These are phyloP conservation scores for Latrodectus elegans DNA, from an alignment of 2,888 invertebrate genomes.

Conservation along the genomic window DNA sequence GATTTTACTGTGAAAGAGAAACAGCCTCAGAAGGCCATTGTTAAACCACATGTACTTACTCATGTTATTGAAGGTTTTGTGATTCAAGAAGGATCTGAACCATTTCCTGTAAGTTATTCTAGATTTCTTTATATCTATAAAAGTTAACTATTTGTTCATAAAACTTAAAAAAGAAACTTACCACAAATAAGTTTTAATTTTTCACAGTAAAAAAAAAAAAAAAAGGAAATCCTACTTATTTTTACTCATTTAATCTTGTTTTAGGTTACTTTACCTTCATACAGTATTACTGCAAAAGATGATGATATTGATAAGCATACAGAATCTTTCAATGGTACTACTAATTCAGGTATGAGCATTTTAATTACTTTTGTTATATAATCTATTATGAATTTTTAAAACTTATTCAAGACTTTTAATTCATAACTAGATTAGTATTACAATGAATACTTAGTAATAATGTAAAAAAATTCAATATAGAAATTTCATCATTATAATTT, in stretches of 20 bases:
- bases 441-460: too few relatives aligned
- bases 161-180: too few relatives aligned
- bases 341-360: constrained; percentile 27
- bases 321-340: constrained; percentile 39
- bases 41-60: constrained; percentile 84
- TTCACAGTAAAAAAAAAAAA: too few relatives aligned
- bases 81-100: constrained; percentile 87
- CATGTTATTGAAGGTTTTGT: constrained; percentile 98
- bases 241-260: background rate
- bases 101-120: constrained; percentile 76
- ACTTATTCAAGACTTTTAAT: background rate
- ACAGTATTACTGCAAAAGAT: constrained; percentile 51
- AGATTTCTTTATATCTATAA: background rate
- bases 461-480: too few relatives aligned
- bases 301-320: constrained; percentile 39
- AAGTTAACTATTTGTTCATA: too few relatives aligned
- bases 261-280: constrained; percentile 59
- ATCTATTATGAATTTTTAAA: background rate
- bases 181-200: too few relatives aligned
- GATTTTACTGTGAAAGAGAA: constrained; percentile 68
- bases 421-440: background rate
- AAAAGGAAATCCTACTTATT: too few relatives aligned
- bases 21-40: constrained; percentile 71
- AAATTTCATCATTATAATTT: too few relatives aligned
- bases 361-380: background rate